Conservation (phyloP, 23 tunicate species). For the Styela clava region DNA sequence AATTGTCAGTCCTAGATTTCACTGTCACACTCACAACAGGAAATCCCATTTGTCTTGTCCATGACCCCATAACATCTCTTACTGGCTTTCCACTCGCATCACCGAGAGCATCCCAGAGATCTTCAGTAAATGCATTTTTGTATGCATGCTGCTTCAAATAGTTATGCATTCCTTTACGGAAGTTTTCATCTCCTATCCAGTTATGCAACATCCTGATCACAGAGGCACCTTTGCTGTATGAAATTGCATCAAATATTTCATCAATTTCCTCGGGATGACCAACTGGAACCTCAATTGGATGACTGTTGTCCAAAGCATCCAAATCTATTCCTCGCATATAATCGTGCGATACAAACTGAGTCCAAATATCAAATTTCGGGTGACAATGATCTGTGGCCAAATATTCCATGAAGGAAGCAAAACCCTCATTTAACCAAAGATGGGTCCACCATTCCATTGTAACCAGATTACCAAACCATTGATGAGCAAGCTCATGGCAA, state of each 20-base stretch:
- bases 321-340: constrained; percentile 79
- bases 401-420: constrained; percentile 98
- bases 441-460: constrained; percentile 99
- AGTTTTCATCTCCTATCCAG: constrained; percentile 95
- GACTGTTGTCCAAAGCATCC: constrained; percentile 96
- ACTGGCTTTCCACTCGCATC: constrained; percentile 95
- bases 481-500: constrained; percentile 99
- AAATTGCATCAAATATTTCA: constrained; percentile 96
- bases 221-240: constrained; percentile 97
- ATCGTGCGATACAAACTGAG: constrained; percentile 87
- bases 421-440: constrained; percentile 98
- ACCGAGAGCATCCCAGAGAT: constrained; percentile 91
- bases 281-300: constrained; percentile 95
- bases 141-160: constrained; percentile 87
- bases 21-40: constrained; percentile 74
- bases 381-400: constrained; percentile 86
- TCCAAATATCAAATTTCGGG: constrained; percentile 93
- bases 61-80: constrained; percentile 76
- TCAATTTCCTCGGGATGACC: constrained; percentile 97
- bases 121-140: constrained; percentile 96
- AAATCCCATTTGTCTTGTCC: constrained; percentile 97
- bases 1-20: constrained; percentile 51
- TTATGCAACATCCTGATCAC: constrained; percentile 91
- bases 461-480: constrained; percentile 99
- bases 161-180: constrained; percentile 82